Base-by-base conservation (phyloP, 2,888 invertebrate genomes). In the Macrophya alboannulata region DNA sequence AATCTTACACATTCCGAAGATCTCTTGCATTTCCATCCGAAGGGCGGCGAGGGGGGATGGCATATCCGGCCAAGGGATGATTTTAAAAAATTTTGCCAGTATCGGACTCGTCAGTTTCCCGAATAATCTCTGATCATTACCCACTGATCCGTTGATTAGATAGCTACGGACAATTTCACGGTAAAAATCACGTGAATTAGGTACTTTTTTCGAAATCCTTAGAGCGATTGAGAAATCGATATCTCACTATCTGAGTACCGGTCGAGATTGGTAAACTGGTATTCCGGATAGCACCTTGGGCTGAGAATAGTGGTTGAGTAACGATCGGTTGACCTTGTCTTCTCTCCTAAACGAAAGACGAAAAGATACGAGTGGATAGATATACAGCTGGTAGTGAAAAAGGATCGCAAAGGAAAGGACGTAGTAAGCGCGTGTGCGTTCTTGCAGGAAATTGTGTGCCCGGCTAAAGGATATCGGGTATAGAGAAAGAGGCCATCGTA, bases 401-500 rank as follows among this genome's bases (percentile, higher is more conserved):
- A 17, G 77, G 77, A 77, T 77, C 31, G 55, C 2, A 55, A n/a
- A 55, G 55, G 1, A 55, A n/a, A 55, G n/a, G 37, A 77, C 37
- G 51, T 31, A 31, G 31, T 31, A 31, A 31, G 31, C 77, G 31
- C 51, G 51, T 77, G 55, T 77, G 55, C 37, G 55, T 77, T 77
- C n/a, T 55, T 55, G 17, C 55, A 17, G 76, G 48, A 48, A n/a
- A 48, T 74, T 48, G 45, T 74, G 48, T 45, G 74, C 25, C 45
- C 4, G 48, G 74, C 12, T 74, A n/a, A 77, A 77, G 51, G 51
- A 77, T n/a, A n/a, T 77, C 76, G 48, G 31, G 51, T 51, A n/a
- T n/a, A 31, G 21, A 59, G 81, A 81, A 81, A 17, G 81, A 81
- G 81, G 40, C 43, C 62, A 65, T 43, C 43, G 77, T 51, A 77